Evolutionary conservation across 1,140 invertebrate genomes (phyloP).

Genomic region (Pseudoatta argentina): DNA sequence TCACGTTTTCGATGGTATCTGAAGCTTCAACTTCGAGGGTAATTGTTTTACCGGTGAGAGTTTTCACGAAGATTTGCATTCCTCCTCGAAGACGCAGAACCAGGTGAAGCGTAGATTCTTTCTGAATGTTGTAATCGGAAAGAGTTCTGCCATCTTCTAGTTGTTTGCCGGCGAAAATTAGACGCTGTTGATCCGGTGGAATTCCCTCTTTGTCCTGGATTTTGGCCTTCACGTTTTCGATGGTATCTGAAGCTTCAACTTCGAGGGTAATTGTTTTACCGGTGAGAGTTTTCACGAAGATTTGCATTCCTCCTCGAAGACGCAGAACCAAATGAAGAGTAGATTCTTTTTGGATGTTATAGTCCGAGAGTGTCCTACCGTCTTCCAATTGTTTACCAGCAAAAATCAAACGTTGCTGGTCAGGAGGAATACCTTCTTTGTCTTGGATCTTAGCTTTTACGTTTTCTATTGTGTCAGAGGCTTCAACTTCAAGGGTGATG

Average conservation of each 20-base stretch:
- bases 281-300: slow-evolving; percentile 90
- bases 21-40: slow-evolving; percentile 89
- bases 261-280: slow-evolving; percentile 90
- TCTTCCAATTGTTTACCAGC: slow-evolving; percentile 91
- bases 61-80: slow-evolving; percentile 87
- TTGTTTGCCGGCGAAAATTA: slow-evolving; percentile 35
- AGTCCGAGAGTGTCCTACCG: slow-evolving; percentile 88
- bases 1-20: slow-evolving; percentile 90
- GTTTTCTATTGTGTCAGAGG: slow-evolving; percentile 92
- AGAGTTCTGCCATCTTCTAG: slow-evolving; percentile 39
- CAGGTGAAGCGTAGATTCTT: slow-evolving; percentile 43
- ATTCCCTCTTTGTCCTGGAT: slow-evolving; percentile 39
- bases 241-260: slow-evolving; percentile 84
- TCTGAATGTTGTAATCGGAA: slow-evolving; percentile 22
- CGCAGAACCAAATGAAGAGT: slow-evolving; percentile 55
- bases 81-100: slow-evolving; percentile 51
- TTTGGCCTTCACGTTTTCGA: slow-evolving; percentile 38
- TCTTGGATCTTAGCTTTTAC: slow-evolving; percentile 92
- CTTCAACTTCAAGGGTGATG: slow-evolving; percentile 91
- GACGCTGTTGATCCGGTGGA: slow-evolving; percentile 29
- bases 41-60: slow-evolving; percentile 89
- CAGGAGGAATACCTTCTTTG: slow-evolving; percentile 90
- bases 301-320: slow-evolving; percentile 84
- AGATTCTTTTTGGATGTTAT: slow-evolving; percentile 88
- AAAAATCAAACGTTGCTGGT: slow-evolving; percentile 91